Evolutionary conservation across 2,888 invertebrate genomes (phyloP).

Genomic region (Agriotes lineatus): DNA sequence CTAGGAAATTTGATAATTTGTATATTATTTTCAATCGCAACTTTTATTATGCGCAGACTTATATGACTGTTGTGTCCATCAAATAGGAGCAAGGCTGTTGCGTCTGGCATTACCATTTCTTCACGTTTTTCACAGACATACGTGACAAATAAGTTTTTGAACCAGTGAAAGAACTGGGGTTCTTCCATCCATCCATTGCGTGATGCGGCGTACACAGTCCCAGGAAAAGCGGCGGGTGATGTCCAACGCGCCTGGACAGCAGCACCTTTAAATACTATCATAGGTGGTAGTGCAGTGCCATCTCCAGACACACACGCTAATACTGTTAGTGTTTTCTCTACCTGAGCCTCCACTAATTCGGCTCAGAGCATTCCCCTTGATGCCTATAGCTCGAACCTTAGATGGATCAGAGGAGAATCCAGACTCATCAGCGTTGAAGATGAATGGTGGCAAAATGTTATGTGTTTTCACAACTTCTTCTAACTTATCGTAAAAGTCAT

Average conservation of each 20-base stretch:
- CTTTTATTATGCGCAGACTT: neutral
- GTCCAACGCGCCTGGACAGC: constrained; percentile 21
- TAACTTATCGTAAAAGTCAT: constrained; percentile 45
- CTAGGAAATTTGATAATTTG: constrained; percentile 10
- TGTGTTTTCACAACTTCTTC: constrained; percentile 21
- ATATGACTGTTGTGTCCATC: too few relatives aligned
- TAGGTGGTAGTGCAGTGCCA: neutral
- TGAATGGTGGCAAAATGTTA: neutral
- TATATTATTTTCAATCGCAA: neutral
- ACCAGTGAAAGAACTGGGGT: too few relatives aligned
- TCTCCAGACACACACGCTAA: neutral
- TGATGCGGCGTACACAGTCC: neutral
- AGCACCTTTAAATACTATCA: constrained; percentile 1
- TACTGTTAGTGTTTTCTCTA: neutral
- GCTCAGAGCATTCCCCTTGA: neutral
- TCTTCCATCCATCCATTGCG: too few relatives aligned
- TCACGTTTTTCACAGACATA: too few relatives aligned
- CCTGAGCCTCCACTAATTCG: neutral
- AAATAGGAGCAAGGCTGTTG: neutral
- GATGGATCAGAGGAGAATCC: neutral
- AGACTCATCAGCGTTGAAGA: constrained; percentile 1
- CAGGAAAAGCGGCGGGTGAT: too few relatives aligned
- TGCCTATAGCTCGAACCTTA: neutral
- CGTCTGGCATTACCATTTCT: too few relatives aligned
- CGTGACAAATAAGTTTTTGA: too few relatives aligned